These are phyloP conservation scores for Bostrychus sinensis DNA, from an alignment of 2,113 vertebrate species.

Conservation along the genomic window DNA sequence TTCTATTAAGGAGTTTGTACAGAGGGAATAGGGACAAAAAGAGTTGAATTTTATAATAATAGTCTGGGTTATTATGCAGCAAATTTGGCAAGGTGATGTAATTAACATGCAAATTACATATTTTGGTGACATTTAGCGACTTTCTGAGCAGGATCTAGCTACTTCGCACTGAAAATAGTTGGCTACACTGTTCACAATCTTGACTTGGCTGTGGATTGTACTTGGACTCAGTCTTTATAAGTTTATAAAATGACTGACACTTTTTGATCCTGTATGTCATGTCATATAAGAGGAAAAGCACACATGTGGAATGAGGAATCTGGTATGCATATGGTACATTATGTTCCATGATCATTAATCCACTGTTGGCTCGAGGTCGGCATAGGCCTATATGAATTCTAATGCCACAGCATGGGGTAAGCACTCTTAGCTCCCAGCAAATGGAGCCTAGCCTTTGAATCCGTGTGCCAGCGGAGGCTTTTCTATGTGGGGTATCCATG, in stretches of 20 bases:
- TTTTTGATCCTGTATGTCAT: conserved; percentile 10
- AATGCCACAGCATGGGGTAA: neutral
- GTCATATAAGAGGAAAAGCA: conserved; percentile 1
- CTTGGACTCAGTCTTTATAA: conserved; percentile 20
- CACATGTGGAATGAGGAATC: neutral
- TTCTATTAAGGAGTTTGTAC: no score
- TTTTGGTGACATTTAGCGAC: no score
- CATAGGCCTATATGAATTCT: neutral
- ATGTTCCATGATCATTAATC: neutral
- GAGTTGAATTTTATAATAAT: no score
- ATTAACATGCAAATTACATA: no score
- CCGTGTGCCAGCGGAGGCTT: neutral
- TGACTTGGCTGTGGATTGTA: no score
- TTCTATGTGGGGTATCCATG: neutral
- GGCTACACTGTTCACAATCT: no score
- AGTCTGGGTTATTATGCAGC: no score
- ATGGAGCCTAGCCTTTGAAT: conserved; percentile 3
- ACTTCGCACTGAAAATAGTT: no score
- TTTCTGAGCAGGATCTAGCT: no score
- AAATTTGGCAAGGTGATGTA: no score
- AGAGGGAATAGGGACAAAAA: no score
- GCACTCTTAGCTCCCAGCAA: neutral
- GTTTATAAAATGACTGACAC: conserved; percentile 5
- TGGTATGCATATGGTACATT: neutral
- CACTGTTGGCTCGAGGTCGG: conserved; percentile 1